Evolutionary conservation across 2,113 vertebrate species (phyloP).

Genomic region (Polyodon spathula): DNA sequence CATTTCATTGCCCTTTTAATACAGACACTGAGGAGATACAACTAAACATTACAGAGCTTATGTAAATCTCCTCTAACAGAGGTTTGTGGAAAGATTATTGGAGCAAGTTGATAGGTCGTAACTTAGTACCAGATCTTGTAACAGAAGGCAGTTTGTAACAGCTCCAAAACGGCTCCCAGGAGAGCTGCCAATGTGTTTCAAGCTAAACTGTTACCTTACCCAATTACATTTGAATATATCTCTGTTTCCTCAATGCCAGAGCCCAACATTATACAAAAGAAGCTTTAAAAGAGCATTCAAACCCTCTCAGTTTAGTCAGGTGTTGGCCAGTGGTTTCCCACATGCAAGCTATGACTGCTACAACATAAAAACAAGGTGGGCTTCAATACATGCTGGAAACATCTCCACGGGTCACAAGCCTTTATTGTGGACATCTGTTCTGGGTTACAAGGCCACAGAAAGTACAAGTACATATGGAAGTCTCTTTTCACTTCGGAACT

Average conservation of each 20-base stretch:
- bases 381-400: slow-evolving; percentile 48
- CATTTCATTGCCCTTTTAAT: slow-evolving; percentile 27
- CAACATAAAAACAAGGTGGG: slow-evolving; percentile 29
- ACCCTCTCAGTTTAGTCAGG: slow-evolving; percentile 79
- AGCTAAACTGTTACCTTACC: slow-evolving; percentile 68
- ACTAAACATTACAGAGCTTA: slow-evolving; percentile 40
- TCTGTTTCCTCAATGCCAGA: slow-evolving; percentile 53
- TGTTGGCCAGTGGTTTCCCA: slow-evolving; percentile 55
- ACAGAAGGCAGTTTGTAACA: slow-evolving; percentile 71
- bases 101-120: slow-evolving; percentile 47
- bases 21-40: slow-evolving; percentile 31
- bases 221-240: slow-evolving; percentile 77
- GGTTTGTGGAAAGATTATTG: slow-evolving; percentile 56
- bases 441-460: slow-evolving; percentile 66
- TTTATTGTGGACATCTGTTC: slow-evolving; percentile 88
- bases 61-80: slow-evolving; percentile 44
- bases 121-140: slow-evolving; percentile 51
- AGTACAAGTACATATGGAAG: slow-evolving; percentile 67
- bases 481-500: slow-evolving; percentile 69
- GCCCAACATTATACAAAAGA: slow-evolving; percentile 48
- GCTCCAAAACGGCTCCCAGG: slow-evolving; percentile 55
- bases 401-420: slow-evolving; percentile 64
- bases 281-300: slow-evolving; percentile 53
- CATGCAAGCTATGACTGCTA: slow-evolving; percentile 25
- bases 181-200: slow-evolving; percentile 57